Conservation (phyloP, 2,888 invertebrate genomes). For the Cataglyphis rosenhaueri region DNA sequence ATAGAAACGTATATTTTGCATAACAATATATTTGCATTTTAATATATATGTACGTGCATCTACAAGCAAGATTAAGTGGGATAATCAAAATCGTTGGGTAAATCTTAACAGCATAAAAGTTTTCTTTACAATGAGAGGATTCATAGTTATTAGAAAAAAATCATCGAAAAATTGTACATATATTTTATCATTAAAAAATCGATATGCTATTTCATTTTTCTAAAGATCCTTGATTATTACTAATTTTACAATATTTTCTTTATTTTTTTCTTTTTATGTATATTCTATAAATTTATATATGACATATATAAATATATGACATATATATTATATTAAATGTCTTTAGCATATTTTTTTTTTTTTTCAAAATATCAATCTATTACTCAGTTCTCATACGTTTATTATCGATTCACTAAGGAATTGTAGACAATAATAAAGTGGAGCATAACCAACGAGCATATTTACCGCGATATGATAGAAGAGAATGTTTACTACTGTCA, state of each 20-base stretch:
- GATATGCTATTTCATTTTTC: background rate
- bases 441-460: background rate
- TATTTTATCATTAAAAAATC: background rate
- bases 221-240: background rate
- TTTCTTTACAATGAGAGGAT: background rate
- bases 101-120: background rate
- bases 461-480: background rate
- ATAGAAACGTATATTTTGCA: background rate
- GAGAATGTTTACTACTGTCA: conserved; percentile 3
- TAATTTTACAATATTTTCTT: background rate
- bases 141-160: background rate
- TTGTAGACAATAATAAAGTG: conserved; percentile 19
- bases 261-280: background rate
- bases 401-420: background rate
- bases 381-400: background rate
- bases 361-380: background rate
- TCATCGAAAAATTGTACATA: background rate
- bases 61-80: background rate
- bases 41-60: background rate
- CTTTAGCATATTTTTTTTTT: background rate
- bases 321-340: too few species aligned
- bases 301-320: background rate
- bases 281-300: background rate
- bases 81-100: background rate
- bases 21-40: background rate